Evolutionary conservation across 1,140 invertebrate genomes (phyloP).

Genomic region (Acarapis woodi): DNA sequence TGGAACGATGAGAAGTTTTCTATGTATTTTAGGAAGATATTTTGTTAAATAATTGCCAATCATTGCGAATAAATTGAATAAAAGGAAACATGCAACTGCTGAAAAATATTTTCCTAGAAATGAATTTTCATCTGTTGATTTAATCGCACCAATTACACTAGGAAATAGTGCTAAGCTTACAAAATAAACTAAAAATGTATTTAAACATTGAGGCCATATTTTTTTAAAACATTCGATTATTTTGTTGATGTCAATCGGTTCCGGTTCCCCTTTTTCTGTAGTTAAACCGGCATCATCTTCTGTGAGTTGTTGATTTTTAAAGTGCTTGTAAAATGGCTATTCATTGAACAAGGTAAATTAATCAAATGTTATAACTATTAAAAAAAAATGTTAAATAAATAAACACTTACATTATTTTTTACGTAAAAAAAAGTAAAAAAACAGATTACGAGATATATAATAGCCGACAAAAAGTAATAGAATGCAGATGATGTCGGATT

Average conservation of each 20-base stretch:
- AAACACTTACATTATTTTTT: conserved; percentile 20
- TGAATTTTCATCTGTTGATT: conserved; percentile 22
- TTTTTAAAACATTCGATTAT: conserved; percentile 12
- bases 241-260: background rate
- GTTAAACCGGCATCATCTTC: background rate
- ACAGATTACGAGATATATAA: conserved; percentile 63
- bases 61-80: conserved; percentile 76
- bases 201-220: conserved; percentile 53
- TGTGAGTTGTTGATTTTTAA: background rate
- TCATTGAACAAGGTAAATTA: background rate
- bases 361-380: background rate
- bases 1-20: conserved; percentile 45
- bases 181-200: conserved; percentile 79
- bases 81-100: conserved; percentile 71
- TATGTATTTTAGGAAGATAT: conserved; percentile 12
- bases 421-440: conserved; percentile 92
- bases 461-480: conserved; percentile 83
- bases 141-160: conserved; percentile 38
- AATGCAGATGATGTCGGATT: conserved; percentile 55
- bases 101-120: conserved; percentile 75
- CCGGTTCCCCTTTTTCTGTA: background rate
- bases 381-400: background rate
- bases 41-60: conserved; percentile 29
- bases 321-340: background rate
- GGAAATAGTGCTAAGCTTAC: conserved; percentile 72